These are phyloP conservation scores for Platycheirus albimanus DNA, from an alignment of 2,888 invertebrate species.

Conservation along the genomic window DNA sequence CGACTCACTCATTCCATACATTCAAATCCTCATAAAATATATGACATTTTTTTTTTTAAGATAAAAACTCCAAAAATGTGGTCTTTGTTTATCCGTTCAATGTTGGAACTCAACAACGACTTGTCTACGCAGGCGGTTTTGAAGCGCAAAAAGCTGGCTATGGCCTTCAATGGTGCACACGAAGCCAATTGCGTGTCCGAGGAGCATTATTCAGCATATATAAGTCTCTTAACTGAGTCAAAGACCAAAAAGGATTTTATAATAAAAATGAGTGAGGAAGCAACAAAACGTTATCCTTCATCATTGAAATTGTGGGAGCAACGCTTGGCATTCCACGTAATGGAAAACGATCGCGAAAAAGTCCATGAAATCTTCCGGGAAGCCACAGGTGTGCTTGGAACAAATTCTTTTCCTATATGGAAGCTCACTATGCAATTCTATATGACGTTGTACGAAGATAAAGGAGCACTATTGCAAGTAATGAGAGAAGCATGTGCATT, in stretches of 20 bases:
- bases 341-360: constrained; percentile 81
- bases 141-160: constrained; percentile 83
- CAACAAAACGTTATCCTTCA: constrained; percentile 82
- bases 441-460: constrained; percentile 77
- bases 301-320: constrained; percentile 84
- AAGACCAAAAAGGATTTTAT: constrained; percentile 72
- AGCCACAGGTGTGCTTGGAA: constrained; percentile 77
- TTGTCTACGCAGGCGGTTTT: constrained; percentile 82
- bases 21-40: no score
- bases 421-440: constrained; percentile 78
- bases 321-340: constrained; percentile 83
- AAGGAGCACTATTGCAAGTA: constrained; percentile 76
- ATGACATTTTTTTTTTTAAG: constrained; percentile 59
- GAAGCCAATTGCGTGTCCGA: constrained; percentile 83
- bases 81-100: constrained; percentile 84
- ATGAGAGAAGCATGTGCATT: constrained; percentile 78
- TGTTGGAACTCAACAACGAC: constrained; percentile 84
- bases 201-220: constrained; percentile 83
- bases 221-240: constrained; percentile 78
- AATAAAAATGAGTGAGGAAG: constrained; percentile 80
- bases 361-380: constrained; percentile 82
- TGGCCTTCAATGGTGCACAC: constrained; percentile 84
- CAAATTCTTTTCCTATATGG: constrained; percentile 78
- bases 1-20: neutral
- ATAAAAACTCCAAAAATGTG: constrained; percentile 84